phyloP scores from a whole-genome alignment of 2,113 vertebrate species.

The Pollachius pollachius region DNA sequence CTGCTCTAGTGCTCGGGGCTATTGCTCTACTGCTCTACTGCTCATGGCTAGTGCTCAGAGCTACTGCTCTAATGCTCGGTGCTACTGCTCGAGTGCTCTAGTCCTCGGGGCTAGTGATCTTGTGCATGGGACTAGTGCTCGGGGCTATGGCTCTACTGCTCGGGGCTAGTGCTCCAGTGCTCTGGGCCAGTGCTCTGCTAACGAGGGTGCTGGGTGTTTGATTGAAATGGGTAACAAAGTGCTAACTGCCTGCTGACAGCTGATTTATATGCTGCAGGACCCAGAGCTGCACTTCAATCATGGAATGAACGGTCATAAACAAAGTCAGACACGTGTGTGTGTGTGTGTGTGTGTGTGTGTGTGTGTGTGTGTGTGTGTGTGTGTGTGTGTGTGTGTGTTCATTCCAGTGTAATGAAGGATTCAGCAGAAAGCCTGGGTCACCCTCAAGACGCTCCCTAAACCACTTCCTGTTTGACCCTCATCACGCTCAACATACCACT shows the following conservation, averaged over 20 bases:
- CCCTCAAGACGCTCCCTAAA: no score
- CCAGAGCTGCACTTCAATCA: conserved; percentile 76
- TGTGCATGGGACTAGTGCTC: no score
- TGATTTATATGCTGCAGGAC: conserved; percentile 69
- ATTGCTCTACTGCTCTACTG: no score
- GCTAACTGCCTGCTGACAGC: conserved; percentile 74
- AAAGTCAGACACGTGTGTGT: conserved; percentile 50
- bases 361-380: conserved; percentile 20
- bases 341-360: neutral
- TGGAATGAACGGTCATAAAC: conserved; percentile 75
- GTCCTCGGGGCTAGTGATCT: no score
- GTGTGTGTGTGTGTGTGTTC: conserved; percentile 25
- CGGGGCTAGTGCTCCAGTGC: conserved; percentile 4
- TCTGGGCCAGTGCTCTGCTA: conserved; percentile 42
- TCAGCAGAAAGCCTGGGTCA: conserved; percentile 20
- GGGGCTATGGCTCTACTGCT: conserved; percentile 17
- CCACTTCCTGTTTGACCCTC: no score
- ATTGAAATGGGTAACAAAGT: conserved; percentile 80
- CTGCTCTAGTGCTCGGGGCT: no score
- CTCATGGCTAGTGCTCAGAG: no score
- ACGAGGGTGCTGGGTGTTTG: conserved; percentile 71
- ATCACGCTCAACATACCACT: no score
- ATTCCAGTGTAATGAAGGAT: conserved; percentile 48
- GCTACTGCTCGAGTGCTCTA: no score
- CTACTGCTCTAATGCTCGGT: no score